Evolutionary conservation across 2,888 invertebrate species (phyloP).

Genomic region (Drosophila borborema): DNA sequence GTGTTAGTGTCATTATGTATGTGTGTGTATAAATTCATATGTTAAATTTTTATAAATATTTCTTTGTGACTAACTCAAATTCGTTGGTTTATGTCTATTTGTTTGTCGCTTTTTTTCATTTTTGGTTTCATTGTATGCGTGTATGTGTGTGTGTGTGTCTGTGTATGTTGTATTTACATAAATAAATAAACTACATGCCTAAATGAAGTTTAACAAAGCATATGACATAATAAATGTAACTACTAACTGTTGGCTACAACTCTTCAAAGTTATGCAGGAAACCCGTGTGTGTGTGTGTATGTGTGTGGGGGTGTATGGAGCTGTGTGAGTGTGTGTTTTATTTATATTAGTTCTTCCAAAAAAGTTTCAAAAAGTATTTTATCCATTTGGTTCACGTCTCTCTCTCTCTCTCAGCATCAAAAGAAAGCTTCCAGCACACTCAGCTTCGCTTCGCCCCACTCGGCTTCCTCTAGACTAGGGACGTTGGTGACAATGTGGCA

Average conservation of each 20-base stretch:
- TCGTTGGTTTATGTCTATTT: conserved; percentile 40
- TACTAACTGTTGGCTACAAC: conserved; percentile 57
- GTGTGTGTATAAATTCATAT: conserved; percentile 40
- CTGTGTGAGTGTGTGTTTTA: conserved; percentile 20
- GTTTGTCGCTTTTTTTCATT: neutral
- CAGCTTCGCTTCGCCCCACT: neutral
- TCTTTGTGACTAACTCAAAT: conserved; percentile 65
- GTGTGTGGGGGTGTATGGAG: conserved; percentile 24
- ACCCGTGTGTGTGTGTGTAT: conserved; percentile 46
- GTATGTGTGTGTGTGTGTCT: conserved; percentile 12
- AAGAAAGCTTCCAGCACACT: conserved; percentile 21
- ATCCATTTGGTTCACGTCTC: conserved; percentile 46
- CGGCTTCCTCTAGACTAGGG: conserved; percentile 70
- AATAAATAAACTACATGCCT: conserved; percentile 66
- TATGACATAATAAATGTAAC: conserved; percentile 34
- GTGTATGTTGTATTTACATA: conserved; percentile 60
- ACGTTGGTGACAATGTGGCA: conserved; percentile 82
- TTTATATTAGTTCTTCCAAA: conserved; percentile 10
- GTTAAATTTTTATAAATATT: conserved; percentile 56
- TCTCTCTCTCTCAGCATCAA: conserved; percentile 35
- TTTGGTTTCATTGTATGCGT: conserved; percentile 33
- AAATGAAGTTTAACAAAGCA: conserved; percentile 67
- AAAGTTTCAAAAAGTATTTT: conserved; percentile 35
- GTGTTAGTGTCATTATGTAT: neutral
- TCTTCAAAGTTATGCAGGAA: conserved; percentile 57